Conservation (phyloP, 2,797 vertebrate species). For the Sebastes diaconus region DNA sequence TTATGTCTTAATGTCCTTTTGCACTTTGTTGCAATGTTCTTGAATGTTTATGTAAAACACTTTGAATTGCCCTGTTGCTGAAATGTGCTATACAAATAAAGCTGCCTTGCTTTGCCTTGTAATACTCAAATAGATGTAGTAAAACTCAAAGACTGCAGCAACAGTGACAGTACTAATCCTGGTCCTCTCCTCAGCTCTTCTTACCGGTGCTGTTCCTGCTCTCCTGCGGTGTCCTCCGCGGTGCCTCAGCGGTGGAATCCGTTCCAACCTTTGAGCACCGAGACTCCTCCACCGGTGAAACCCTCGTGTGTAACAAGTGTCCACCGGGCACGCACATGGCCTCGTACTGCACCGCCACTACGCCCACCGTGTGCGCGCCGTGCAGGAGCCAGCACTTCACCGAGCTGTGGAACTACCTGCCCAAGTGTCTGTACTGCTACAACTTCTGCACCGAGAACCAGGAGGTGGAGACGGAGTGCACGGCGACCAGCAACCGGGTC, state of each 20-base stretch:
- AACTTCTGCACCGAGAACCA: slow-evolving; percentile 66
- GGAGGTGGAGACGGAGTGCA: slow-evolving; percentile 75
- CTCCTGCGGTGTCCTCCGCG: not conserved
- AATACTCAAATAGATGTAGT: not conserved
- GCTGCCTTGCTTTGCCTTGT: too few species aligned
- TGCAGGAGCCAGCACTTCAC: slow-evolving; percentile 71
- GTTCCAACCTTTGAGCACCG: slow-evolving; percentile 43
- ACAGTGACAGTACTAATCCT: not conserved
- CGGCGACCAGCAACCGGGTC: slow-evolving; percentile 60
- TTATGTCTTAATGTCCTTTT: too few species aligned
- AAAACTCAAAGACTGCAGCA: not conserved
- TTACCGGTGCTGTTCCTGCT: slow-evolving; percentile 38
- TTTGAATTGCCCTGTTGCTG: too few species aligned
- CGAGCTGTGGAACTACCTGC: slow-evolving; percentile 78
- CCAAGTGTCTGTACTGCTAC: slow-evolving; percentile 79
- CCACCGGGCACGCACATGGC: slow-evolving; percentile 64
- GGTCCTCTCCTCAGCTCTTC: slow-evolving; percentile 32
- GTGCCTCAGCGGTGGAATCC: not conserved
- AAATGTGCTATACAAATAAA: too few species aligned
- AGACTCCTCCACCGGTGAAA: slow-evolving; percentile 21
- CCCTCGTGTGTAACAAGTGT: slow-evolving; percentile 66
- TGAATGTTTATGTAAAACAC: too few species aligned
- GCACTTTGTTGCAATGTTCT: too few species aligned
- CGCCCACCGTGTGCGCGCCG: slow-evolving; percentile 59
- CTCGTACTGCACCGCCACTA: slow-evolving; percentile 60